Evolutionary conservation across 2,888 invertebrate species (phyloP).

Genomic region (Drosophila kambysellisi): DNA sequence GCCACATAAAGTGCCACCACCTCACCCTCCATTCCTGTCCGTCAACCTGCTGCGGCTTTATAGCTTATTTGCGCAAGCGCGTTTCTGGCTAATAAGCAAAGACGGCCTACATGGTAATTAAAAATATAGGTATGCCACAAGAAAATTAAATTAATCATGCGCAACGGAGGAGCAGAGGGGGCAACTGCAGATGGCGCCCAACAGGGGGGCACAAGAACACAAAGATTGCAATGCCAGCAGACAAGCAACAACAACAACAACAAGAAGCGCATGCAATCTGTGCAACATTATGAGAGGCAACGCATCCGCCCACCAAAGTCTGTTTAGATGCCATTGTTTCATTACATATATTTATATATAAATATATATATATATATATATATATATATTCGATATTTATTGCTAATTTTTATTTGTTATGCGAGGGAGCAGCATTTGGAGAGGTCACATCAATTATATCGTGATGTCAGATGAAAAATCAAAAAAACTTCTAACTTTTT

Average conservation of each 20-base stretch:
- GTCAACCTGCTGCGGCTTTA: constrained; percentile 31
- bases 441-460: constrained; percentile 73
- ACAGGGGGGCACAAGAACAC: constrained; percentile 29
- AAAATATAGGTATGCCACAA: constrained; percentile 42
- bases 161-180: background rate
- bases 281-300: constrained; percentile 56
- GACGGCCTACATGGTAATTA: constrained; percentile 73
- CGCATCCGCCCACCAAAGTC: constrained; percentile 70
- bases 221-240: constrained; percentile 26
- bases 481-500: constrained; percentile 23
- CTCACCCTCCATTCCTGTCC: constrained; percentile 13
- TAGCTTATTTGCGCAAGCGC: constrained; percentile 59
- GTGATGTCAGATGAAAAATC: constrained; percentile 59
- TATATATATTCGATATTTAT: constrained; percentile 27
- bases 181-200: constrained; percentile 16
- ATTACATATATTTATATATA: constrained; percentile 17
- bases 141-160: constrained; percentile 52
- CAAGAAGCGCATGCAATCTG: constrained; percentile 37
- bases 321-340: constrained; percentile 59
- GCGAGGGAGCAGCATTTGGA: constrained; percentile 42
- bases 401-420: constrained; percentile 36
- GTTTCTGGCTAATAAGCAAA: constrained; percentile 62
- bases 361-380: constrained; percentile 26
- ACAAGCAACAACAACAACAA: constrained; percentile 19
- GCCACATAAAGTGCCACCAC: constrained; percentile 31